A percentile compares a stretch with the other conserved stretches of the same genome.
These are phyloP conservation scores for Chroicocephalus ridibundus DNA, from an alignment of 2,113 vertebrate species.

Conservation along the genomic window DNA sequence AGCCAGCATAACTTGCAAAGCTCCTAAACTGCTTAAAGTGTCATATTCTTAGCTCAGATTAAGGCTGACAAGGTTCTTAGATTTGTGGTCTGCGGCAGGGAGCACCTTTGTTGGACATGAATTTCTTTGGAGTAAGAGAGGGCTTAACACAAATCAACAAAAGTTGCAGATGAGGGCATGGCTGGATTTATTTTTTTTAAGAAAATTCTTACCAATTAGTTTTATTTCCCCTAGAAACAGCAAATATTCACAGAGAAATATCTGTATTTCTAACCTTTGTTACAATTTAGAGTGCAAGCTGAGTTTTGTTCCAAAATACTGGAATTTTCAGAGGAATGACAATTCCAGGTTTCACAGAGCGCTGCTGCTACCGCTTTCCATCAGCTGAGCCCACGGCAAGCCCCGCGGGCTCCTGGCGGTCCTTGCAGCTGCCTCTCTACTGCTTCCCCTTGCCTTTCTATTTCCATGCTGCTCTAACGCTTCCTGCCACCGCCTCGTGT, in stretches of 20 bases:
- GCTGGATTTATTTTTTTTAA: neutral
- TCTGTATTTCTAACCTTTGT: neutral
- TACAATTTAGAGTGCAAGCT: neutral
- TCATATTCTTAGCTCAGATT: neutral
- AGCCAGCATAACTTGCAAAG: neutral
- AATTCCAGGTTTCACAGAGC: neutral
- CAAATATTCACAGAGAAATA: neutral
- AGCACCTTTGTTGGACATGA: neutral
- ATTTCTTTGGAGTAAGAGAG: neutral
- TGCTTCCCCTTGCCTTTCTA: neutral
- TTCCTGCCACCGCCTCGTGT: too few species aligned
- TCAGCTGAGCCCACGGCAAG: neutral
- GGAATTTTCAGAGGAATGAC: neutral
- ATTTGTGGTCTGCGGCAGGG: neutral
- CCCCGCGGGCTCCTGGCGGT: fast-evolving
- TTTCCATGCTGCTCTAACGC: neutral
- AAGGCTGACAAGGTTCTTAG: neutral
- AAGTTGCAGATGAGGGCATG: neutral
- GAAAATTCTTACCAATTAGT: neutral
- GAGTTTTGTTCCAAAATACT: neutral
- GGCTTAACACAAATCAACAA: neutral
- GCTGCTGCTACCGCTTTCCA: neutral
- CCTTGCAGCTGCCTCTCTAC: neutral
- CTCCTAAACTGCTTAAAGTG: neutral
- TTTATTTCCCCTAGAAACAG: neutral